Conservation (phyloP, 1,140 invertebrate species). For the Tetraneura akinire region DNA sequence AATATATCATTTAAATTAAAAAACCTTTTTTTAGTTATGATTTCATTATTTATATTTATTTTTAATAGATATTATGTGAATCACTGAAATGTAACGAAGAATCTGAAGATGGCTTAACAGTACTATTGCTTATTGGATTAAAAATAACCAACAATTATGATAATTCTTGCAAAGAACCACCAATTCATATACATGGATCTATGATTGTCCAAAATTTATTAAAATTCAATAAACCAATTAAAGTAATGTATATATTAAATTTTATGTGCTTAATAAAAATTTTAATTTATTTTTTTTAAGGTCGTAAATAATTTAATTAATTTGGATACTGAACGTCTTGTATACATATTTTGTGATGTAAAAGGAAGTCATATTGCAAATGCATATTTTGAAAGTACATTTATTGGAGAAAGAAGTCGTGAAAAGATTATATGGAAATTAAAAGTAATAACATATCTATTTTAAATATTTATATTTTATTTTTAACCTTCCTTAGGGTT, state of each 20-base stretch:
- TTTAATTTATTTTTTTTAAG: slow-evolving; percentile 21
- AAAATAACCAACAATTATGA: slow-evolving; percentile 25
- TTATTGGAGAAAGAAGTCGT: slow-evolving; percentile 50
- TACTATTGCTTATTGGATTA: slow-evolving; percentile 38
- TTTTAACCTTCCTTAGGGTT: not conserved
- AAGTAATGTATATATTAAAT: slow-evolving; percentile 43
- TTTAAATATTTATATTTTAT: not conserved
- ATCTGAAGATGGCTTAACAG: slow-evolving; percentile 21
- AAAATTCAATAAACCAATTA: slow-evolving; percentile 53
- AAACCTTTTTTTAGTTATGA: no score
- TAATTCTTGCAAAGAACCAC: slow-evolving; percentile 4
- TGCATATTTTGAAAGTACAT: slow-evolving; percentile 49
- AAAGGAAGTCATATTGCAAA: slow-evolving; percentile 49
- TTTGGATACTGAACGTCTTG: slow-evolving; percentile 23
- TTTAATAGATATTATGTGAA: slow-evolving; percentile 30
- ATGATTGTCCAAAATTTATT: slow-evolving; percentile 53
- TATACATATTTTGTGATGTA: slow-evolving; percentile 29
- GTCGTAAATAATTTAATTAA: slow-evolving; percentile 37
- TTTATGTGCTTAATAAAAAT: not conserved
- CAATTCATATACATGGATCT: slow-evolving; percentile 51
- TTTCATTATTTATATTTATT: not conserved
- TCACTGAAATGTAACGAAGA: slow-evolving; percentile 44
- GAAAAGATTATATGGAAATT: slow-evolving; percentile 49
- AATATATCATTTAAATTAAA: no score
- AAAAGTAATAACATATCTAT: slow-evolving; percentile 34